Evolutionary conservation across 1,140 invertebrate genomes (phyloP), one percentile per base, ranked within the genome.

Genomic region (Sycobia sp.): DNA sequence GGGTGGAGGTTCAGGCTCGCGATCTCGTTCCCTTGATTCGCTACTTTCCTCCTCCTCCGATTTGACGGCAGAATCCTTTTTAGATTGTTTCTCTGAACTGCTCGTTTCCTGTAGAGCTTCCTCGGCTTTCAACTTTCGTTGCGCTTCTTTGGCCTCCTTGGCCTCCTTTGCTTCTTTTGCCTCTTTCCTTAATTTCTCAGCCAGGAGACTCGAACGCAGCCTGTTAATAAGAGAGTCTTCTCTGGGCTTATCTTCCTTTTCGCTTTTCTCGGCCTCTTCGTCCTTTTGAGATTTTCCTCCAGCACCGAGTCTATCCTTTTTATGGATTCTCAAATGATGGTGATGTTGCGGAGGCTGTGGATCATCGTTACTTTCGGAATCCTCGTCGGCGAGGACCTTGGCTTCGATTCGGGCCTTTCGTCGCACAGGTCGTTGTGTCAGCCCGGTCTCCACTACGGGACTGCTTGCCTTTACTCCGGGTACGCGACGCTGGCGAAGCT

Each of bases 1-100:
- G 14, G 74, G 14, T 0, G 76, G 77, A 65, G 78, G 78, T 14
- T 78, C 76, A 36, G 77, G 78, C 65, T 80, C 79, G 18, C 77
- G 69, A 61, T 82, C 80, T 8, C 78, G 70, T 58, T 80, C 80
- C 11, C 77, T 75, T 4, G 78, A 78, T 39, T 77, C 74, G 58
- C 77, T 77, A 53, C 76, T 75, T 56, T 79, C 77, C 66, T 81
- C 71, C 50, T 78, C 75, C 47, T 76, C 75, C 41, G 72, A 72
- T 55, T 73, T 64, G 14, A 68, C 65, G 25, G 60, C 71, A 0
- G 46, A 59, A 51, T 50, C 67, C 62, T 50, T 63, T 46, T 41
- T 70, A 67, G 7, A 11, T 10, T 32, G 5, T 20, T 22, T 36
- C 32, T 51, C 32, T 4, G 29, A 51, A 13, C 44, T 38, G 59